Conservation (phyloP, 2,797 vertebrate species). For the Artibeus lituratus region DNA sequence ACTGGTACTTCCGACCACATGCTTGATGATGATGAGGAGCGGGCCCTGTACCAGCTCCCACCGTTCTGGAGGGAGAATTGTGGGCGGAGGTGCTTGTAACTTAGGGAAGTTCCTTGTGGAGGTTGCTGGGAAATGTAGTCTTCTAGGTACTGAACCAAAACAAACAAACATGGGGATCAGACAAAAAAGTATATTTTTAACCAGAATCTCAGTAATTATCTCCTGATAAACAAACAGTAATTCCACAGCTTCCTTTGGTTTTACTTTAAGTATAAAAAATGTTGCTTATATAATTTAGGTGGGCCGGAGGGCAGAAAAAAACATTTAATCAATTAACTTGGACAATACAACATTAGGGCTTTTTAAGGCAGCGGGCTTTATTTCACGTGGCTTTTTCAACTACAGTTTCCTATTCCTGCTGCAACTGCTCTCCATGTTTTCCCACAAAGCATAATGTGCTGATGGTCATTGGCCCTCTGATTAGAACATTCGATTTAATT, state of each 20-base stretch:
- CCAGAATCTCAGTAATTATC: conserved; percentile 11
- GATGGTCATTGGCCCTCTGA: neutral
- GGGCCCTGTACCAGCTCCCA: conserved; percentile 16
- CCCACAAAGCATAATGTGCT: neutral
- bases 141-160: neutral
- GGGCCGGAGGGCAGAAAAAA: neutral
- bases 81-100: neutral
- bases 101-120: conserved; percentile 16
- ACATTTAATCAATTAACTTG: neutral
- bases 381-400: conserved; percentile 26
- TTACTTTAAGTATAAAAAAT: conserved; percentile 39
- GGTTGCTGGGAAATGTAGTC: conserved; percentile 69
- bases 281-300: neutral
- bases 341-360: neutral
- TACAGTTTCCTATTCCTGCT: neutral
- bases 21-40: neutral
- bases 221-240: neutral
- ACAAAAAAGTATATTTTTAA: neutral
- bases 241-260: conserved; percentile 18
- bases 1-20: conserved; percentile 12
- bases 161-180: neutral
- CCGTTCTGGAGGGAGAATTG: neutral
- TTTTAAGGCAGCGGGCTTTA: neutral
- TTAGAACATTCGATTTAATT: neutral
- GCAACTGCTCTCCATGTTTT: neutral